These are phyloP conservation scores for Anthrax anthrax DNA, from an alignment of 2,888 invertebrate species.

Conservation along the genomic window DNA sequence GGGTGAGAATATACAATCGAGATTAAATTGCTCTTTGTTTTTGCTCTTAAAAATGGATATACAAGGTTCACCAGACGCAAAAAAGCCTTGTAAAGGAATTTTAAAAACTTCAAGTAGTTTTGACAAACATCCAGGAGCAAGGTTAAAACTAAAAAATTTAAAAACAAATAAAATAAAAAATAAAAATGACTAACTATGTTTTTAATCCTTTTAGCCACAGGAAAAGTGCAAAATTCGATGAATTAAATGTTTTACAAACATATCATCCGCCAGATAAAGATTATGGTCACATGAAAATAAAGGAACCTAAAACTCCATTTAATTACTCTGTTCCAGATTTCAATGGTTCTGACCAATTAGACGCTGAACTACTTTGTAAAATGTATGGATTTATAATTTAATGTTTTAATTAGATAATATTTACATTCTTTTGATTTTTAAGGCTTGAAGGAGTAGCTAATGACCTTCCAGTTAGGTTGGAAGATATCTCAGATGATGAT, in stretches of 20 bases:
- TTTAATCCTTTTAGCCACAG: slow-evolving; percentile 23
- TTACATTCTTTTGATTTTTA: background rate
- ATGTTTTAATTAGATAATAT: no score
- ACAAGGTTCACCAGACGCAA: slow-evolving; percentile 33
- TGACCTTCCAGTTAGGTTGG: slow-evolving; percentile 38
- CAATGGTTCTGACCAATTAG: slow-evolving; percentile 42
- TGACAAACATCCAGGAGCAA: slow-evolving; percentile 45
- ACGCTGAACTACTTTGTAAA: slow-evolving; percentile 60
- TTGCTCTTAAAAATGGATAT: slow-evolving; percentile 15
- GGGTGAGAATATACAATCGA: no score
- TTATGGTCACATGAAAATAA: slow-evolving; percentile 97
- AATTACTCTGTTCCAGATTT: slow-evolving; percentile 47
- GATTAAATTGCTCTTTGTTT: no score
- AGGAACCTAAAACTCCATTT: slow-evolving; percentile 93
- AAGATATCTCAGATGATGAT: slow-evolving; percentile 41
- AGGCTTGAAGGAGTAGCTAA: slow-evolving; percentile 31
- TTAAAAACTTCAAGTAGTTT: slow-evolving; percentile 85
- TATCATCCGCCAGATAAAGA: slow-evolving; percentile 96
- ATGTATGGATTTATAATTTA: slow-evolving; percentile 39
- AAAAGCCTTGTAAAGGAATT: slow-evolving; percentile 55
- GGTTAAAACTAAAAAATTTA: slow-evolving; percentile 23
- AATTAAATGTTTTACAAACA: slow-evolving; percentile 96
- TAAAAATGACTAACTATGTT: background rate
- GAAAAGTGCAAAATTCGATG: slow-evolving; percentile 81
- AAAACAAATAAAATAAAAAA: background rate